A percentile compares a stretch with the other conserved stretches of the same genome.
Evolutionary conservation across 1,140 invertebrate species (phyloP).

Genomic region (Tachypleus tridentatus): DNA sequence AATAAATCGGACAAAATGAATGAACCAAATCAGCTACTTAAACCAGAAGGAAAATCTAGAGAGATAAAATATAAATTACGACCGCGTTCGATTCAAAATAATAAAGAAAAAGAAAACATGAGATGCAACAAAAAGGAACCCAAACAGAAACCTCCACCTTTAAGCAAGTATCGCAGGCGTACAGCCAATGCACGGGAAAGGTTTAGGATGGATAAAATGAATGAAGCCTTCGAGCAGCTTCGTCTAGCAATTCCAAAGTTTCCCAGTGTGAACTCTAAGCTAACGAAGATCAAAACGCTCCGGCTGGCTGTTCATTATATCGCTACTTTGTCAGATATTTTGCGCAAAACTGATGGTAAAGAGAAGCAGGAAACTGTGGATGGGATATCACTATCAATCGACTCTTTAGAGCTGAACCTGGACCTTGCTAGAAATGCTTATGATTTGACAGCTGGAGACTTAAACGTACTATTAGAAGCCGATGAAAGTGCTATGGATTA

Average conservation of each 20-base stretch:
- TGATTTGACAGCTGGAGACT: conserved; percentile 12
- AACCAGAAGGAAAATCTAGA: no score
- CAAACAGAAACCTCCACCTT: conserved; percentile 61
- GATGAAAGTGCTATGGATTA: conserved; percentile 2
- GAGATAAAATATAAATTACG: conserved; percentile 39
- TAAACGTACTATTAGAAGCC: conserved; percentile 19
- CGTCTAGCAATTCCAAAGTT: conserved; percentile 54
- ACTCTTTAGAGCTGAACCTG: conserved; percentile 11
- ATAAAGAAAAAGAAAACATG: conserved; percentile 37
- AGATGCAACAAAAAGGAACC: conserved; percentile 29
- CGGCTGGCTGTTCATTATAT: conserved; percentile 78
- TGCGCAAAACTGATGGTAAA: conserved; percentile 29
- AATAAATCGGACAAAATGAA: no score
- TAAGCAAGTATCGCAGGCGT: conserved; percentile 78
- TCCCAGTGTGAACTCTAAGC: conserved; percentile 47
- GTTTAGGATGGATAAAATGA: conserved; percentile 72
- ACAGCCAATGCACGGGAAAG: conserved; percentile 79
- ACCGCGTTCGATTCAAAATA: conserved; percentile 39
- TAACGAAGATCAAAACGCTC: conserved; percentile 81
- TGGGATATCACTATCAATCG: conserved; percentile 9
- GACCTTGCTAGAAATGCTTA: conserved; percentile 5
- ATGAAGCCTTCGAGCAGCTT: conserved; percentile 68
- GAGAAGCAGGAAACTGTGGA: background rate
- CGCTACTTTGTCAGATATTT: conserved; percentile 42
- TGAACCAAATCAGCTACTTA: no score